Conservation (phyloP, 2,797 vertebrate species). For the Tadarida brasiliensis region DNA sequence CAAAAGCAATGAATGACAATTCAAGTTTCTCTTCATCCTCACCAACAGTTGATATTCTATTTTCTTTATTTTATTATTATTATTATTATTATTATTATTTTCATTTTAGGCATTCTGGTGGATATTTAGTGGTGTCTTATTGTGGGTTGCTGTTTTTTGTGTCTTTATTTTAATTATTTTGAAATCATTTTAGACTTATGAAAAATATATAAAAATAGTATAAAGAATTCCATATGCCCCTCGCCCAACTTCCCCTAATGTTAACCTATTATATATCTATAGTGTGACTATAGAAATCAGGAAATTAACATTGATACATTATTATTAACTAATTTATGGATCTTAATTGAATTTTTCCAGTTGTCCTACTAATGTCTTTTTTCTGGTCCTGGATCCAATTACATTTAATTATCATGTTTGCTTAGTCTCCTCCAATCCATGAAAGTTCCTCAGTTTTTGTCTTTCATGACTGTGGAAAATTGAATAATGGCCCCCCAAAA, state of each 20-base stretch:
- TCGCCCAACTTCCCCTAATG: neutral
- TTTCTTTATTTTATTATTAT: neutral
- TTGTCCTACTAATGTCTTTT: conserved; percentile 1
- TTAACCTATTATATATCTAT: neutral
- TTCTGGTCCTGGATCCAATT: neutral
- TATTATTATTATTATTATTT: neutral
- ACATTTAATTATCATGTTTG: neutral
- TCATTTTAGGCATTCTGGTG: neutral
- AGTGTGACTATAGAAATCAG: neutral
- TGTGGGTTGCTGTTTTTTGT: neutral
- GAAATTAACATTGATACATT: neutral
- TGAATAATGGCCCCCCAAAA: neutral
- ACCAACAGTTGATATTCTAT: neutral
- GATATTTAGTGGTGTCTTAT: neutral
- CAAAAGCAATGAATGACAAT: neutral
- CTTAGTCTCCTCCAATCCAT: neutral
- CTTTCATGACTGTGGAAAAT: neutral
- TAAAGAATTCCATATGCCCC: neutral
- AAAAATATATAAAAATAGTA: conserved; percentile 30
- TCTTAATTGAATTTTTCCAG: neutral
- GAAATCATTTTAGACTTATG: conserved; percentile 2
- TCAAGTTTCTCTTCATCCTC: conserved; percentile 15
- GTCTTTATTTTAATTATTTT: conserved; percentile 27
- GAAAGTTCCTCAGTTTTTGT: conserved; percentile 5
- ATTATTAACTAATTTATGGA: neutral